Evolutionary conservation across 2,888 invertebrate species (phyloP), one percentile per base, ranked within the genome.

Genomic region (Formica aserva): DNA sequence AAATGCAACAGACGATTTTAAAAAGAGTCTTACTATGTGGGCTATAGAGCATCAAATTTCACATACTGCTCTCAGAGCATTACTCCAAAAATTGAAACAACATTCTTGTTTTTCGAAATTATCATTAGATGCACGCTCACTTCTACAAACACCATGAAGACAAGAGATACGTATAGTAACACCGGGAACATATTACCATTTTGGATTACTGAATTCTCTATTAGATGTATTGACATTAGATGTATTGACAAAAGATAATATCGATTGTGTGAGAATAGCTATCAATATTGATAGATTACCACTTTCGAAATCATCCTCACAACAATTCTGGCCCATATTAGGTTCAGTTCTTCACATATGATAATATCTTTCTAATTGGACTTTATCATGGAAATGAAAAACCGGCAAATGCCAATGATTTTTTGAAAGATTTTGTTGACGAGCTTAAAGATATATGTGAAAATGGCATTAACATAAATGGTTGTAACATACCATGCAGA

Each of bases 181-280:
- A n/a, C 29, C 75, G 1, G 75, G 29, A 45, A 75, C 4, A 22
- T 74, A 74, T 1, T 62, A 62, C 18, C 75, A 75, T 62, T 75
- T 75, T 75, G 75, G 75, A 41, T 3, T 75, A 63, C 22, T 32
- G 0, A 26, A 48, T n/a, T 26, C 62, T 62, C 1, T 75, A 29
- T 48, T 32, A 75, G 8, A 62, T 13, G 35, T 62, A 75, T 48
- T 75, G n/a, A 48, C 13, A 22, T 60, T 15, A 22, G 22, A 22
- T 22, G 22, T 22, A 22, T 22, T 22, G 1, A 11, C 32, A 62
- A 41, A 75, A 18, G 22, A 62, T 74, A 41, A 63, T 63, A 48
- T 63, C 13, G 62, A 63, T 62, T 62, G 62, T 29, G 22, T 75
- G 2, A 62, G 13, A 75, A 29, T 75, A 5, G 15, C 11, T 22